Base-by-base conservation (phyloP, 64 coral and sea anemone genomes). In the Porites australiensis region DNA sequence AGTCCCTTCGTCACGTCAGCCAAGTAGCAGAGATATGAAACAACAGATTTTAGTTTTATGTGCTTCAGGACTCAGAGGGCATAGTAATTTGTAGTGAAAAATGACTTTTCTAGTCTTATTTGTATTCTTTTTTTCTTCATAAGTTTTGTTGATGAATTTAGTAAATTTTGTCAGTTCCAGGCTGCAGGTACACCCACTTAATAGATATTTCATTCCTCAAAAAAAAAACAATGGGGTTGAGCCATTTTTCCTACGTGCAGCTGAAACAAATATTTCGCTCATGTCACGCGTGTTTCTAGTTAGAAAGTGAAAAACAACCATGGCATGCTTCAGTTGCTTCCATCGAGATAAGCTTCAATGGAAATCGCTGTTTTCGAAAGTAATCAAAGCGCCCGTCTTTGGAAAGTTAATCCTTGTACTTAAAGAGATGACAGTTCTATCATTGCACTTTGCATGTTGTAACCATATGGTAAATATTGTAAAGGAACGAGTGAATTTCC, bases 261-360 rank as follows among this genome's bases (percentile, higher is more conserved):
- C 75, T 78, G 75, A 78, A 78, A 78, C 72, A 78, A 57, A 55
- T 78, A 13, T 78, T 55, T 54, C 16, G 75, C 18, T 78, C 27
- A 4, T 8, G 3, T 71, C 20, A 71, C 20, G 11, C 27, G 53
- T 7, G 53, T 55, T 8, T 10, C 20, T 37, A 71, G 68, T 27
- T 71, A 27, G 37, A 70, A 23, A 70, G 20, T 27, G 45, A 46
- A 67, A 83, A 84, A 13, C 13, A 55, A 81, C 48, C 12, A 19
- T 2, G 5, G 15, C 73, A 6, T 44, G 58, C 22, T 61, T 60
- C 54, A 15, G 8, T 9, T 6, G 8, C 27, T 43, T 14, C 53
- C 22, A 14, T 27, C 13, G 52, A 58, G 27, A 79, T 22, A 71
- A 22, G 68, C 8, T 71, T 57, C 54, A 57, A 57, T 9, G 54